Base-by-base conservation (phyloP, 2,797 vertebrate genomes). In the Hippocampus kuda region DNA sequence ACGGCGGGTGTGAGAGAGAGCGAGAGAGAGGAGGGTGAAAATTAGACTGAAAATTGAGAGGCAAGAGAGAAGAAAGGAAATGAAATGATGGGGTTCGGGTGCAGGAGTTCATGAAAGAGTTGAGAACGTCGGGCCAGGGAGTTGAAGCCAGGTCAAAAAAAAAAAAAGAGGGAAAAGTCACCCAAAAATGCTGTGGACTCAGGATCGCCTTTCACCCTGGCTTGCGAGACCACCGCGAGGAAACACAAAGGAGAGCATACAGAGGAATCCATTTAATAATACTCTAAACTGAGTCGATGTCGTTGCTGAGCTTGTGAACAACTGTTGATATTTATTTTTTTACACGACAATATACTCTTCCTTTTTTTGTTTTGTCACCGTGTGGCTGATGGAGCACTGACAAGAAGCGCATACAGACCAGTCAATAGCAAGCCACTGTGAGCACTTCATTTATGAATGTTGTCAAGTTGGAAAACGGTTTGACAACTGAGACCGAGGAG, bases 61-160 rank as follows among this genome's bases (percentile, higher is more conserved):
- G 63, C 44, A 65, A 24, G 63, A 65, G 16, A 48, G 63, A 65
- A 65, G 44, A 65, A 65, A 65, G 74, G 59, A 61, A 68, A 44
- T 65, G 72, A 74, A 77, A 77, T 76, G 66, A 81, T 74, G 76
- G 75, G 66, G 44, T 48, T 78, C 75, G 76, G 71, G 56, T 64
- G 75, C 71, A 79, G 72, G 67, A 65, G 42, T 65, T 48, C 15
- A 48, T 65, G 44, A 65, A 65, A 48, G 44, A 65, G 42, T 46
- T 46, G 34, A 22, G 34, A 42, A 42, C 34, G n/a, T 83, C 15
- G 64, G 57, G 48, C 20, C 34, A 66, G 70, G 59, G 62, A 69
- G 71, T 70, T 71, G 72, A 75, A 78, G 61, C 67, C 51, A 74
- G 16, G 15, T 30, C 3, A 71, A 66, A 13, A 57, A 65, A 59